Base-by-base conservation (phyloP, 30 jellyfish, hydroid and myxozoan genomes). In the Chrysaora quinquecirrha region DNA sequence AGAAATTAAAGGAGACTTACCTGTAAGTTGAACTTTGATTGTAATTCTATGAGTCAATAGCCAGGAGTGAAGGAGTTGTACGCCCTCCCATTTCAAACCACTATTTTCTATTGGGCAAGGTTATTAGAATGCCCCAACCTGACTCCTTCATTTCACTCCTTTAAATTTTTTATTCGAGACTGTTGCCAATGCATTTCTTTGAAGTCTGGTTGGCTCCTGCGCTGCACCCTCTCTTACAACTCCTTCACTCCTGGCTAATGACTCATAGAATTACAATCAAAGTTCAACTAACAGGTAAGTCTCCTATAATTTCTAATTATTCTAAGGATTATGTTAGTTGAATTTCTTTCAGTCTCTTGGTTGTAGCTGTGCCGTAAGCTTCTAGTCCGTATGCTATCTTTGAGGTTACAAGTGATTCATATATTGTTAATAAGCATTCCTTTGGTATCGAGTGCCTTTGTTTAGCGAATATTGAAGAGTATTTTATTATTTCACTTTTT, bases 41-140 rank as follows among this genome's bases (percentile, higher is more conserved):
- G 83, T 19, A 64, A 64, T 80, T 80, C 90, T 80, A 80, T 66
- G 90, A 80, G 90, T 62, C 63, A 75, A 54, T 80, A 64, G 89
- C 80, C 81, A 78, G 89, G 89, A 78, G 89, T 60, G 89, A 62
- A 78, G 89, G 80, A 78, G 89, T 78, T 78, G 80, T 38, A 78
- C 71, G 86, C 86, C 86, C 30, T 2, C 83, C 83, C 30, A 20
- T 14, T 3, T 71, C 19, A 12, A 34, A 71, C 54, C 14, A 14
- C 6, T 38, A 38, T 6, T 14, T 38, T n/a, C n/a, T n/a, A n/a
- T n/a, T n/a, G n/a, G n/a, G n/a, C n/a, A n/a, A n/a, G n/a, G n/a
- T n/a, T n/a, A n/a, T n/a, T n/a, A n/a, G n/a, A n/a, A 38, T 6
- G 54, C 11, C 83, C 83, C 83, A 61, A 20, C 83, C 83, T 69